phyloP scores from a whole-genome alignment of 2,797 vertebrate species.

The Carduelis carduelis region DNA sequence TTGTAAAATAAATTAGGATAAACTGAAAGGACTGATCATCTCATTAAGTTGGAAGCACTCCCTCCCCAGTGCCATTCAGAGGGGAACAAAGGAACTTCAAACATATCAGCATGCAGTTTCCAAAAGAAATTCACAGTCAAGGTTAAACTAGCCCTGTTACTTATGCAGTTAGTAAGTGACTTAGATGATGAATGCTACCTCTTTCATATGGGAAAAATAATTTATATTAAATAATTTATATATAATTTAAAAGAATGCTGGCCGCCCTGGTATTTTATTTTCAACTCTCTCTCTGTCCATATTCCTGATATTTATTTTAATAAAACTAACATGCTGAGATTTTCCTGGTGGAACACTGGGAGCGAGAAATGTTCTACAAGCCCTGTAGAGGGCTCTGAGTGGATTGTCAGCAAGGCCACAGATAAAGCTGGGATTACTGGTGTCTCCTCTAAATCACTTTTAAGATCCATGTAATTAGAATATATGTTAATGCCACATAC shows the following conservation, averaged over 20 bases:
- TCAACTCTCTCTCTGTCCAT: background rate
- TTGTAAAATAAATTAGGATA: constrained; percentile 9
- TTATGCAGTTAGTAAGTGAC: background rate
- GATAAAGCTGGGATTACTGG: background rate
- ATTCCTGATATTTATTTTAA: background rate
- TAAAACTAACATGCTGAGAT: background rate
- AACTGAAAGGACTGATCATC: background rate
- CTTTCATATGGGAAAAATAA: background rate
- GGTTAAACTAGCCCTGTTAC: background rate
- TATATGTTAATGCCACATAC: background rate
- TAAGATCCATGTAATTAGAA: background rate
- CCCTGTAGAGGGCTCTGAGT: background rate
- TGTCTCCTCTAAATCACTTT: background rate
- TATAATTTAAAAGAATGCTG: background rate
- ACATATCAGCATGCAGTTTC: background rate
- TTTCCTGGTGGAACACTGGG: background rate
- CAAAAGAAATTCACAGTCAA: background rate
- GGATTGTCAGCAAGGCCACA: background rate
- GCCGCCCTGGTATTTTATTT: background rate
- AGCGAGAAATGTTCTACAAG: background rate
- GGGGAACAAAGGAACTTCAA: background rate
- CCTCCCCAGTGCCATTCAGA: background rate
- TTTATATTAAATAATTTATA: background rate
- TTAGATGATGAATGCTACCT: background rate
- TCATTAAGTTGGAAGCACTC: background rate